These are phyloP conservation scores for Daphoenositta chrysoptera DNA, from an alignment of 2,113 vertebrate species.

Conservation along the genomic window DNA sequence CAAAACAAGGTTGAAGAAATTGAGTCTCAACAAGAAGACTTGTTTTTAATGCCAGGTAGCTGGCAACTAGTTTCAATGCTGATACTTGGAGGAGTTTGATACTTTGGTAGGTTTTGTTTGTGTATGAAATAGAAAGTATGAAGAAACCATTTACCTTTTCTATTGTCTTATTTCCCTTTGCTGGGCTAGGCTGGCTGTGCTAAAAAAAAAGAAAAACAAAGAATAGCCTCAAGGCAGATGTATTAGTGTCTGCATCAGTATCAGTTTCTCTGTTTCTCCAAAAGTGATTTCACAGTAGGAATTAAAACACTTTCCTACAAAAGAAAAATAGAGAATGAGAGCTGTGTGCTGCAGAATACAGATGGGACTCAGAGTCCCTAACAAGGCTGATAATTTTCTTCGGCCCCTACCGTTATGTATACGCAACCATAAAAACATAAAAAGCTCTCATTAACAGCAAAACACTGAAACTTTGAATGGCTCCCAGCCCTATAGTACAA, in stretches of 20 bases:
- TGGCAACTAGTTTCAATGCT: neutral
- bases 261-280: neutral
- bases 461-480: neutral
- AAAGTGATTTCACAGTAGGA: conserved; percentile 39
- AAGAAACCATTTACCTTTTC: neutral
- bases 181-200: neutral
- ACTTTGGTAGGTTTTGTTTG: neutral
- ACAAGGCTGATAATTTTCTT: neutral
- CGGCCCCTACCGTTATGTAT: neutral
- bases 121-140: neutral
- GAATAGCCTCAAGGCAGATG: neutral
- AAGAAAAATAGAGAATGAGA: neutral
- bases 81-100: neutral
- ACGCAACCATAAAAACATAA: neutral
- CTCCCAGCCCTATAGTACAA: neutral
- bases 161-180: neutral
- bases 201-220: neutral
- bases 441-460: neutral
- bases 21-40: neutral
- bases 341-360: neutral
- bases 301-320: neutral
- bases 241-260: neutral
- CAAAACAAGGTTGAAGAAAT: neutral
- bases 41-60: neutral
- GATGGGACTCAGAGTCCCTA: neutral